Conservation (phyloP, 2,113 vertebrate genomes). For the Aspiorhynchus laticeps region DNA sequence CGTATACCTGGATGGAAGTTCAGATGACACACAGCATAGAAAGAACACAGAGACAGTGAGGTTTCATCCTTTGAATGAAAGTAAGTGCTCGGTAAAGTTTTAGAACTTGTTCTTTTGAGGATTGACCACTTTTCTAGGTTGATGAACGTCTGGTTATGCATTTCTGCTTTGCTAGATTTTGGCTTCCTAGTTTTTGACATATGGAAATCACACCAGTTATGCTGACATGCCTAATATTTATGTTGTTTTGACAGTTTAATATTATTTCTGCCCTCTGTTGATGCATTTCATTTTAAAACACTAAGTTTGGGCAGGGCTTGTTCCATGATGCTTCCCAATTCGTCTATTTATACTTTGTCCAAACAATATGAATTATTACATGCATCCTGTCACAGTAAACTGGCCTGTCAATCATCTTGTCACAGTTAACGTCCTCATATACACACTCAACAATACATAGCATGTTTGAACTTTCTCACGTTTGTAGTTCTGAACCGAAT, state of each 20-base stretch:
- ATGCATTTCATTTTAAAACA: not conserved
- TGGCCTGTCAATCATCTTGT: not conserved
- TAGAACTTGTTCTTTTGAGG: not conserved
- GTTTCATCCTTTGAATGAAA: not conserved
- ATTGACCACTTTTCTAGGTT: not conserved
- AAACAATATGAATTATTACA: not conserved
- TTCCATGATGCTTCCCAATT: not conserved
- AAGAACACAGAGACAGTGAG: not conserved
- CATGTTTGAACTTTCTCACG: not conserved
- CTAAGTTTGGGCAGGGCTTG: not conserved
- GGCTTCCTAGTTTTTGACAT: not conserved
- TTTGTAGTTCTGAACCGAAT: not conserved
- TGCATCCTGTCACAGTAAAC: not conserved
- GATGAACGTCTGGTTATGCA: not conserved
- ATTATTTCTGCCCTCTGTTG: no score
- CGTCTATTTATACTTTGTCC: not conserved
- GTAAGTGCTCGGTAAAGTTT: not conserved
- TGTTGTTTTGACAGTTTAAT: not conserved
- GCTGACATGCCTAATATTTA: not conserved
- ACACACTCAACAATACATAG: not conserved
- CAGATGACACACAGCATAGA: slow-evolving; percentile 4
- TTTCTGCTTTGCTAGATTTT: not conserved
- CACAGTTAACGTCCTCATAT: not conserved
- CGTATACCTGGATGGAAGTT: slow-evolving; percentile 27
- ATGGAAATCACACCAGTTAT: not conserved